These are phyloP conservation scores for Strongylocentrotus purpuratus DNA, from an alignment of 35 echinoderm and acorn worm genomes.

Conservation along the genomic window DNA sequence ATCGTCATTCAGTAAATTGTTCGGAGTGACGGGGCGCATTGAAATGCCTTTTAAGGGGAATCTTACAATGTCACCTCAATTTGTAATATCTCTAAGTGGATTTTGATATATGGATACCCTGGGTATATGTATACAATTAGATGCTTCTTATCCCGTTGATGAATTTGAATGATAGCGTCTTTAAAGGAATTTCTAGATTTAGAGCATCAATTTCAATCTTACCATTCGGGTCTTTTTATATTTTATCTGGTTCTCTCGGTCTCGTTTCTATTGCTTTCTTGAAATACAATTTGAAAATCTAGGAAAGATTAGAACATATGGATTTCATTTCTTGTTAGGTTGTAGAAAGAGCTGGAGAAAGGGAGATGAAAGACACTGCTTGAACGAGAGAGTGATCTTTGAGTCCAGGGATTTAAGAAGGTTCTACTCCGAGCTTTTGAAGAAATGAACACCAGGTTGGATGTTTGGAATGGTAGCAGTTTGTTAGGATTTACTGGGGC, in stretches of 20 bases:
- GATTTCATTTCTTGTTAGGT: constrained; percentile 47
- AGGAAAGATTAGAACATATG: constrained; percentile 38
- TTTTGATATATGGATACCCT: constrained; percentile 27
- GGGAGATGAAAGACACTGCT: constrained; percentile 16
- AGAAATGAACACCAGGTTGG: constrained; percentile 44
- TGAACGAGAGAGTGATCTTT: neutral
- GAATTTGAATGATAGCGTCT: neutral
- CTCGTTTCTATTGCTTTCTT: neutral
- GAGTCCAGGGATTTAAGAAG: constrained; percentile 23
- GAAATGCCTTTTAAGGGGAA: constrained; percentile 26
- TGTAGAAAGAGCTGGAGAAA: neutral
- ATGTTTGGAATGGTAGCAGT: constrained; percentile 45
- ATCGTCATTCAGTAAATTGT: constrained; percentile 53
- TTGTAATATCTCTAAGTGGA: constrained; percentile 56
- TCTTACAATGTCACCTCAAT: constrained; percentile 24
- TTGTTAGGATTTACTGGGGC: constrained; percentile 12
- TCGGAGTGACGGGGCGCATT: constrained; percentile 27
- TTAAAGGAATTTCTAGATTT: neutral
- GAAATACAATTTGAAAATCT: constrained; percentile 33
- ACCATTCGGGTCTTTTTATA: neutral
- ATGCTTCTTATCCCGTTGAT: neutral
- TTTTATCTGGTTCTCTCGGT: neutral
- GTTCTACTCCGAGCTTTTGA: neutral
- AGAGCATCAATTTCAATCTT: neutral
- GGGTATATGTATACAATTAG: neutral